Evolutionary conservation across 2,888 invertebrate genomes (phyloP), one percentile per base, ranked within the genome.

Genomic region (Cantharis lateralis): DNA sequence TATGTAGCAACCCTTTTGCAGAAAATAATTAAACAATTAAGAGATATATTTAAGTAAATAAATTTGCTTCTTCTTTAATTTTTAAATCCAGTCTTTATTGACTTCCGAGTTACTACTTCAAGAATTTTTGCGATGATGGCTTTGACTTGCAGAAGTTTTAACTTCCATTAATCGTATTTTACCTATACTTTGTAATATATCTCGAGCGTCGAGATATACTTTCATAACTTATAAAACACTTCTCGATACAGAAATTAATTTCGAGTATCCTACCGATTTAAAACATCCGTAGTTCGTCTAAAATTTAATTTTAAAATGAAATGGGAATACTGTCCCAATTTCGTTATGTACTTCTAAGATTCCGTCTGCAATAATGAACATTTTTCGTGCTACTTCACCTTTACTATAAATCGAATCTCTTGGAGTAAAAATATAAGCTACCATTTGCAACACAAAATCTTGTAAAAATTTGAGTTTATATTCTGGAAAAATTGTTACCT

Each of bases 311-410:
- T 71, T 74, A 48, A 80, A 72, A 98, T 98, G 20, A 96, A 96
- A 0, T n/a, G 98, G 97, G 62, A 98, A 89, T 2, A 98, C 96
- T 83, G 95, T 93, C 0, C 98, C 98, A 11, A 95, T 94, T 86
- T 98, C 98, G 85, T 98, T 98, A 87, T 98, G 94, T 13, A 98
- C 98, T 89, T 98, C 98, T 74, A 98, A 90, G 83, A 98, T 97
- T 10, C 98, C 98, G 87, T 98, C 98, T 4, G 98, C 98, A 86
- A 98, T 98, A 84, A 98, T 98, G 87, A 98, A 98, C 98, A 98
- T 98, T 89, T 98, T 98, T 80, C 98, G 90, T 0, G 98, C 98
- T 95, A 84, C 93, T 80, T 88, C 89, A 84, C 96, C 98, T 89
- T 98, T 96, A 62, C 98, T 92, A 87, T 98, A 98, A 86, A 98